Percentiles rank a stretch among this genome's conserved stretches.
These are phyloP conservation scores for Felis chaus DNA, from an alignment of 2,113 vertebrate species.

Conservation along the genomic window DNA sequence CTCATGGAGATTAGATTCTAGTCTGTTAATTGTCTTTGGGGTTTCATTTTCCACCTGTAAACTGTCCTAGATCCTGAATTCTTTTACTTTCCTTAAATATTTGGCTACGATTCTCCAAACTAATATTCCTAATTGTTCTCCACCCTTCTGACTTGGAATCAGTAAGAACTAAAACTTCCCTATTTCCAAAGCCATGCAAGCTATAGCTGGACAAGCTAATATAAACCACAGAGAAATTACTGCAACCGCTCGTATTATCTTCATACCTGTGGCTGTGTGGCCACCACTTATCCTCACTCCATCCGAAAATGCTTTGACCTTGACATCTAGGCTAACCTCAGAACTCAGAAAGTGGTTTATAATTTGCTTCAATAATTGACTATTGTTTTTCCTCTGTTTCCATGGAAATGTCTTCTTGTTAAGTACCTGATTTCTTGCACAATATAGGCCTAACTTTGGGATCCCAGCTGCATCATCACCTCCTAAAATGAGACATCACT, in stretches of 20 bases:
- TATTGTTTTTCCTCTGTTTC: not conserved
- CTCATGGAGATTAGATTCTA: not conserved
- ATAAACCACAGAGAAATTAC: not conserved
- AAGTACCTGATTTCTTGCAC: not conserved
- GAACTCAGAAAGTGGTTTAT: not conserved
- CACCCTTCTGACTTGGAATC: not conserved
- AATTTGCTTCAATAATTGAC: not conserved
- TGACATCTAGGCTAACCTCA: not conserved
- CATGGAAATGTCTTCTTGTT: not conserved
- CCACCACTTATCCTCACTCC: not conserved
- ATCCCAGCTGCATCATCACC: not conserved
- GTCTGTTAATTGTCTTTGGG: not conserved
- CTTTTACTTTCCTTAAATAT: not conserved
- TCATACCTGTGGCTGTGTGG: not conserved
- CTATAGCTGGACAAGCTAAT: not conserved
- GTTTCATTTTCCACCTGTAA: not conserved
- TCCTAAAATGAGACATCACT: not conserved
- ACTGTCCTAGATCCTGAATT: not conserved
- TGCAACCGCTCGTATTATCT: not conserved
- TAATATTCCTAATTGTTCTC: not conserved
- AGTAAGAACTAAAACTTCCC: not conserved
- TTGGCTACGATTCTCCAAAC: not conserved
- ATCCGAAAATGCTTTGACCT: not conserved
- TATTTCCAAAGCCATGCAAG: not conserved
- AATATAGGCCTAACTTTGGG: not conserved